Evolutionary conservation across 2,113 vertebrate species (phyloP), one percentile per base, ranked within the genome.

Genomic region (Pterocles orientalis): DNA sequence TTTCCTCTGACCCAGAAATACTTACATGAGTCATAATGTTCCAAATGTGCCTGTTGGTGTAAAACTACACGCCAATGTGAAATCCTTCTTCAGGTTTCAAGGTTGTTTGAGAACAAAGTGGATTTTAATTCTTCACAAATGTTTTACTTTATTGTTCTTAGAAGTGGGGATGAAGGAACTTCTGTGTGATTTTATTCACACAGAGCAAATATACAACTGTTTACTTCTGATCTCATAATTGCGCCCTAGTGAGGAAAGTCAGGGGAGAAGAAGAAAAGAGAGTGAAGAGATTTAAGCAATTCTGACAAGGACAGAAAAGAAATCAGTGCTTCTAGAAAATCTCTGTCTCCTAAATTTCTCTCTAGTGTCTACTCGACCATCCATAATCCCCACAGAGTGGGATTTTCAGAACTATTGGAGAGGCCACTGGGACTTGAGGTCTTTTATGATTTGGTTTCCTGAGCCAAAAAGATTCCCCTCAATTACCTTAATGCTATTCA

Each of bases 1-100:
- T 95, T 97, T 96, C 77, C 78, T 95, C 89, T 96, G 96, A 86
- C 94, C 88, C 88, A 95, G 94, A 97, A 97, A 96, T 95, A 97
- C 92, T 94, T 87, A 91, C 1, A 87, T 92, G 94, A 95, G 87
- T 97, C 94, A 95, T 93, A 95, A 90, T 77, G 93, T 97, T 96
- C 96, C 94, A 94, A 97, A 97, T 94, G 92, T 96, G 94, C 93
- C 39, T 90, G 88, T 93, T 41, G 34, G 96, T 94, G 88, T 97
- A 95, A 96, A 96, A 82, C 92, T 94, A 81, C 73, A 96, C 45
- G 82, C 66, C 10, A 1, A 95, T 90, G 89, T 94, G 92, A 96
- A 97, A 97, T 81, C 51, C 73, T 92, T 96, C 91, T 60, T 88
- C 24, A 34, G 26, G 58, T 92, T 96, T 88, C 78, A 91, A 92